Evolutionary conservation across 2,113 vertebrate genomes (phyloP).

Genomic region (Phainopepla nitens): DNA sequence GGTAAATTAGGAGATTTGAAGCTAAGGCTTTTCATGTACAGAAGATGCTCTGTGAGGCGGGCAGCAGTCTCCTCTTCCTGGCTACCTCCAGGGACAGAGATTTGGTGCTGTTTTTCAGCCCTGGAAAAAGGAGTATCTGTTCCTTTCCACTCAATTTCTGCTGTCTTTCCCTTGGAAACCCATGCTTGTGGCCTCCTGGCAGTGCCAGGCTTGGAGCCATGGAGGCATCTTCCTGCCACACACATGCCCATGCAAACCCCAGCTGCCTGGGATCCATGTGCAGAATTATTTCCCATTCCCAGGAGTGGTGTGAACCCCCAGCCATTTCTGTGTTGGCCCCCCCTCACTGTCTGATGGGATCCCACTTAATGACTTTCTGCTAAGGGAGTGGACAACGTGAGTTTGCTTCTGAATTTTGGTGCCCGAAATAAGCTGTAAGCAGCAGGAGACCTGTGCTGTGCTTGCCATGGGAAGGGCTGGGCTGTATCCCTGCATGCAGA

Average conservation of each 20-base stretch:
- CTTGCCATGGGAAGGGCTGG: not conserved
- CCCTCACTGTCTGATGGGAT: not conserved
- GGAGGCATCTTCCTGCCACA: not conserved
- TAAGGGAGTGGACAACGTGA: not conserved
- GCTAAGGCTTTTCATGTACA: not conserved
- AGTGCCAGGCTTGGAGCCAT: not conserved
- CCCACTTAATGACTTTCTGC: not conserved
- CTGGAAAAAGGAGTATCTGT: not conserved
- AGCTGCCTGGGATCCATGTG: not conserved
- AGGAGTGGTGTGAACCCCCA: not conserved
- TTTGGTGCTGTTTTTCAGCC: not conserved
- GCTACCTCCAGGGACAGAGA: not conserved
- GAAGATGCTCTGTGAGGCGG: not conserved
- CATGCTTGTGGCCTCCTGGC: not conserved
- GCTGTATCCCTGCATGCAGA: not conserved
- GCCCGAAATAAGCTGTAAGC: not conserved
- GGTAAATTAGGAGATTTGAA: constrained; percentile 61
- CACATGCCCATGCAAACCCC: rapidly evolving
- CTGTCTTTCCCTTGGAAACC: not conserved
- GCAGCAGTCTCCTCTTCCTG: not conserved
- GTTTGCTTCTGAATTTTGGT: not conserved
- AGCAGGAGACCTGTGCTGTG: not conserved
- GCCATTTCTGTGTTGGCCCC: not conserved
- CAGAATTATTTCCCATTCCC: not conserved
- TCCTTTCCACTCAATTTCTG: not conserved